Evolutionary conservation across 2,797 vertebrate species (phyloP).

Genomic region (Danio jaintianensis): DNA sequence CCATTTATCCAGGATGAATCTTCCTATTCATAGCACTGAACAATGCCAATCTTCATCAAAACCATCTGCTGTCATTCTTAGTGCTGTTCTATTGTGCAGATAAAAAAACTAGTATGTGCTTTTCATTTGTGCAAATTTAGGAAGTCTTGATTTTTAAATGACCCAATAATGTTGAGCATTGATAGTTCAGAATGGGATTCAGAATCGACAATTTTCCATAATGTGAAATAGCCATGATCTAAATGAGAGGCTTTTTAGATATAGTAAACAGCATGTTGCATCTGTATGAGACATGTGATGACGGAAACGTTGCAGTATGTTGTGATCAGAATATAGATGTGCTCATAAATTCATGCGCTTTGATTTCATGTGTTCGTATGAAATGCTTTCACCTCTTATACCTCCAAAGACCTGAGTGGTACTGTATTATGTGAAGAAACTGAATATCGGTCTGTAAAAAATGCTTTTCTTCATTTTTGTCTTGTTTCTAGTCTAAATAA

Average conservation of each 20-base stretch:
- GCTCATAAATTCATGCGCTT: conserved; percentile 18
- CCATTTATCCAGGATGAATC: conserved; percentile 17
- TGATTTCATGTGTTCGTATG: conserved; percentile 40
- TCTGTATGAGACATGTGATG: conserved; percentile 25
- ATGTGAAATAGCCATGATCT: neutral
- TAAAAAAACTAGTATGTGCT: neutral
- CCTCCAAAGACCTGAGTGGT: conserved; percentile 2
- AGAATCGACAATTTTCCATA: neutral
- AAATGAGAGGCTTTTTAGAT: neutral
- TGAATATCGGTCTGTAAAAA: too few species aligned
- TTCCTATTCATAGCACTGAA: neutral
- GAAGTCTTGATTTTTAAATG: neutral
- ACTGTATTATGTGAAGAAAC: neutral
- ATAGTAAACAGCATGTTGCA: neutral
- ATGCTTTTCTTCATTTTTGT: too few species aligned
- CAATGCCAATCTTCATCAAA: conserved; percentile 18
- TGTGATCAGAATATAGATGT: conserved; percentile 24
- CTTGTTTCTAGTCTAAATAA: too few species aligned
- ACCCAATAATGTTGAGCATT: neutral
- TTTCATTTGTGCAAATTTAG: conserved; percentile 1
- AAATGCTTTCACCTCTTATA: conserved; percentile 49
- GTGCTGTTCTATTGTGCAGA: conserved; percentile 1
- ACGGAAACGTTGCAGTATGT: conserved; percentile 7
- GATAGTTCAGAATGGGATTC: neutral
- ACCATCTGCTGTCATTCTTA: conserved; percentile 3